phyloP scores from a whole-genome alignment of 2,888 invertebrate species.

The Apotomis turbidana region DNA sequence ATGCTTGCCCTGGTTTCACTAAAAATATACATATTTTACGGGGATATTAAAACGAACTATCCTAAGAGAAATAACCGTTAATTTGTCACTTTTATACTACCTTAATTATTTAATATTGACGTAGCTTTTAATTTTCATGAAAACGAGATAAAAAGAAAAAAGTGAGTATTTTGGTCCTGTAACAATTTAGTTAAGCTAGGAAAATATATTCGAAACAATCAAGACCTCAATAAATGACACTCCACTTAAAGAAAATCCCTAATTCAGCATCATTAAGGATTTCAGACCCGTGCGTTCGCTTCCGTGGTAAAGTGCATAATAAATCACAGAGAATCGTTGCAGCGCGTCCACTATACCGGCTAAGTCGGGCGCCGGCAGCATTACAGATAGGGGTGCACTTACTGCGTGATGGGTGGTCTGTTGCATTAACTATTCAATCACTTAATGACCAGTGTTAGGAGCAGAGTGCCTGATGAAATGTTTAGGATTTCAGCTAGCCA shows the following conservation, averaged over 20 bases:
- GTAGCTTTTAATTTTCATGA: too few species aligned
- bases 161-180: too few species aligned
- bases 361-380: slow-evolving; percentile 6
- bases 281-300: slow-evolving; percentile 7
- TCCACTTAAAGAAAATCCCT: slow-evolving; percentile 19
- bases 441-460: slow-evolving; percentile 19
- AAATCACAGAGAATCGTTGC: slow-evolving; percentile 37
- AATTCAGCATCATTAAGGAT: slow-evolving; percentile 29
- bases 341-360: slow-evolving; percentile 26
- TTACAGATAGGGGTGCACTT: slow-evolving; percentile 26
- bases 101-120: too few species aligned
- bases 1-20: too few species aligned
- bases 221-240: not conserved
- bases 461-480: not conserved
- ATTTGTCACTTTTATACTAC: too few species aligned
- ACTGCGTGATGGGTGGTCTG: slow-evolving; percentile 29
- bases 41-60: too few species aligned
- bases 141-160: too few species aligned
- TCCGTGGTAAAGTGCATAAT: slow-evolving; percentile 39
- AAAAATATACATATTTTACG: too few species aligned
- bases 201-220: not conserved
- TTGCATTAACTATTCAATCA: slow-evolving; percentile 20
- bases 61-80: too few species aligned
- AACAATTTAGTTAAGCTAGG: too few species aligned
- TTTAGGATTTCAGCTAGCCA: not conserved